phyloP scores from a whole-genome alignment of 2,888 invertebrate genomes.

The Drosophila anomalata region DNA sequence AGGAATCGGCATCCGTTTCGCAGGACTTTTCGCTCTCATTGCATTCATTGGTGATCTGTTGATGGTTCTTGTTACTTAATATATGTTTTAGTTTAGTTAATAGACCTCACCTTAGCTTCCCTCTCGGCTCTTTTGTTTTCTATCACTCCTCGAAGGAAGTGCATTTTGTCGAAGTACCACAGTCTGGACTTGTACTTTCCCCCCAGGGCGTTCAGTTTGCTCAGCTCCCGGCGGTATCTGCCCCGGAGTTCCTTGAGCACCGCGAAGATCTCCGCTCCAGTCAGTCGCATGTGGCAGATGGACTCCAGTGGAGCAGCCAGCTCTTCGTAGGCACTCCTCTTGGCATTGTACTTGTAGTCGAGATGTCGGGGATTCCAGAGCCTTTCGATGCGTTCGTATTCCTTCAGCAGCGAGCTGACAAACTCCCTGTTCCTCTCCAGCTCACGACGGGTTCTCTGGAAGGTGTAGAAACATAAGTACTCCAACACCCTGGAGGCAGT shows the following conservation, averaged over 20 bases:
- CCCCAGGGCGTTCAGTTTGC: slow-evolving; percentile 65
- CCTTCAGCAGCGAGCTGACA: slow-evolving; percentile 65
- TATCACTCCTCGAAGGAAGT: slow-evolving; percentile 69
- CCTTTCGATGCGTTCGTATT: slow-evolving; percentile 72
- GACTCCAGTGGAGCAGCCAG: slow-evolving; percentile 65
- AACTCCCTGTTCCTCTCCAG: slow-evolving; percentile 71
- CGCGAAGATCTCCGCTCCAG: slow-evolving; percentile 71
- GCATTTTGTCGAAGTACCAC: slow-evolving; percentile 79
- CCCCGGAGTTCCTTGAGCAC: slow-evolving; percentile 72
- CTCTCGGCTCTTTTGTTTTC: slow-evolving; percentile 70
- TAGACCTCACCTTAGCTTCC: slow-evolving; percentile 61
- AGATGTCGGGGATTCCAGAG: slow-evolving; percentile 80
- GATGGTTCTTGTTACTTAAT: not conserved
- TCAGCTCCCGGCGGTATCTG: slow-evolving; percentile 72
- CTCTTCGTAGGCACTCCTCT: slow-evolving; percentile 68
- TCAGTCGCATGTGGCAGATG: slow-evolving; percentile 65
- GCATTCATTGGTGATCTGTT: slow-evolving; percentile 36
- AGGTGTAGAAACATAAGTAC: not conserved
- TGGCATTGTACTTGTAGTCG: slow-evolving; percentile 79
- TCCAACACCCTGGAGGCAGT: not conserved
- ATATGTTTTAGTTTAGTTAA: not conserved
- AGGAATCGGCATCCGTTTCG: slow-evolving; percentile 66
- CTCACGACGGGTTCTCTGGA: slow-evolving; percentile 66
- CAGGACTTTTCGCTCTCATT: slow-evolving; percentile 65
- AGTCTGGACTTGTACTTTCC: slow-evolving; percentile 70